Conservation (phyloP, 2,797 vertebrate genomes). For the Onychomys arenicola region DNA sequence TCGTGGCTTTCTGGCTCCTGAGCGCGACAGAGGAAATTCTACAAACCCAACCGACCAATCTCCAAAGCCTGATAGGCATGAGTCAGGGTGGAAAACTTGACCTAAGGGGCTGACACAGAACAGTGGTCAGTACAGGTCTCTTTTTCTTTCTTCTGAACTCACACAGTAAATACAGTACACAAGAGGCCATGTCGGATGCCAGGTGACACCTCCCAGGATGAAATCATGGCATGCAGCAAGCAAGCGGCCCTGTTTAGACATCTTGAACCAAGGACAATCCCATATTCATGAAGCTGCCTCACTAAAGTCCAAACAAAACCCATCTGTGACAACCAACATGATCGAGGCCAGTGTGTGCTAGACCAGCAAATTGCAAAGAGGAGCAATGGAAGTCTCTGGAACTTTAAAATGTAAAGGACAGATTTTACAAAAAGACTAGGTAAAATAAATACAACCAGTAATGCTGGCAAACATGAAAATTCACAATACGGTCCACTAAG, state of each 20-base stretch:
- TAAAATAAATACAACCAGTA: background rate
- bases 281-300: background rate
- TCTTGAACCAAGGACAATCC: background rate
- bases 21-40: constrained; percentile 69
- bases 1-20: constrained; percentile 55
- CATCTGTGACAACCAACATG: background rate
- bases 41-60: constrained; percentile 55
- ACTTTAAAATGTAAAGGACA: background rate
- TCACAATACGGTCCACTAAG: background rate
- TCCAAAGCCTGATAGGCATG: background rate
- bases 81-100: constrained; percentile 74
- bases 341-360: background rate
- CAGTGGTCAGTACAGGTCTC: background rate
- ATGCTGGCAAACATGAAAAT: background rate
- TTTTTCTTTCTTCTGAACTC: constrained; percentile 29
- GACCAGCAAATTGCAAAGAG: background rate
- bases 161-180: constrained; percentile 62
- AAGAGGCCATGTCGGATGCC: background rate
- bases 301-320: background rate
- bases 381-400: background rate
- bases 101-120: constrained; percentile 56
- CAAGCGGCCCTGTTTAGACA: background rate
- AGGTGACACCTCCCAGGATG: background rate
- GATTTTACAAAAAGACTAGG: constrained; percentile 13
- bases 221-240: constrained; percentile 9